Evolutionary conservation across 2,797 vertebrate species (phyloP), one percentile per base, ranked within the genome.

Genomic region (Sylvilagus floridanus): DNA sequence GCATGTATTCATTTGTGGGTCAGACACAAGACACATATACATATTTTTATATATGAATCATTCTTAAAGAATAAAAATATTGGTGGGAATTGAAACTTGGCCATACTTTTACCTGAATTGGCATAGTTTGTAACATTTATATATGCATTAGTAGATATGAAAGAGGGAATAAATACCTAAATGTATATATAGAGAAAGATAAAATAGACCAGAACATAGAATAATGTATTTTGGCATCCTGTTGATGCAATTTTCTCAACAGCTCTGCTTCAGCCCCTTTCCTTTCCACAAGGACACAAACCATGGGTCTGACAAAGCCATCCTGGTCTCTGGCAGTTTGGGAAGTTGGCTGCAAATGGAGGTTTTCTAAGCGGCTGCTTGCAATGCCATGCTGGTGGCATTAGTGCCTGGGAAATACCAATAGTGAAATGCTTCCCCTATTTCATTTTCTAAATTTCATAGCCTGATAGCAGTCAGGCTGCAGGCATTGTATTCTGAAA

Each of bases 1-100:
- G 71, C 96, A 86, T 93, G 72, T 94, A 96, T 96, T 96, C 89
- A 93, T 95, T 98, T 96, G 92, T 87, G 97, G 88, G 86, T 78
- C 90, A 76, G 42, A 79, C 72, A 96, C 22, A 97, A 97, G 93
- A n/a, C 81, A 81, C 75, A 72, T 65, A 90, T 87, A 88, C 90
- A 17, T 17, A 94, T 96, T 97, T 95, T 95, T 65, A 84, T 76
- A 73, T 26, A 79, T 57, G 54, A 93, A 92, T n/a, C 57, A 79
- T 95, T 86, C 93, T 79, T 68, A 92, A 93, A 84, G 37, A 79
- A 94, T 57, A 97, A 97, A 96, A 96, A 50, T 76, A 90, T 87
- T 90, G 79, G 19, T 85, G 42, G 72, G 73, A 71, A 97, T 97
- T 96, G 97, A 97, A 86, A 96, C 21, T 7, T n/a, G 35, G 24